Evolutionary conservation across 1,140 invertebrate species (phyloP).

Genomic region (Mesaphorura yosii): DNA sequence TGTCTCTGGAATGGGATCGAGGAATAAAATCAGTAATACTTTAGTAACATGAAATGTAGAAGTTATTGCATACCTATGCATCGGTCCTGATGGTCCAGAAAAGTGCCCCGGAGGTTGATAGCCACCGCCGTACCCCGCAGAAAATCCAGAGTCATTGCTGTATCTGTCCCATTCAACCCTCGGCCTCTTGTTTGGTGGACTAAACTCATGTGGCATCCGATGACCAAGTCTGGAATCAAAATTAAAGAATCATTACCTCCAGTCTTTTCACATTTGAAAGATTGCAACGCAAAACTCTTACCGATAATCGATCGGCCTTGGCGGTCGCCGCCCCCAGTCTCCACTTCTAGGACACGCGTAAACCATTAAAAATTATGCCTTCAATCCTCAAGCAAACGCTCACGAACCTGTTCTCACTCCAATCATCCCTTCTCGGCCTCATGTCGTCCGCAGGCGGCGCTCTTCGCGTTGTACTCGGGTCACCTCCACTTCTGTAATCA

Average conservation of each 20-base stretch:
- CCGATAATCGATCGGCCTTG: slow-evolving; percentile 27
- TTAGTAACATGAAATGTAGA: neutral
- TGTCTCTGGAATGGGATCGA: slow-evolving; percentile 29
- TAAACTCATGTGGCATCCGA: slow-evolving; percentile 29
- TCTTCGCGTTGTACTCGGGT: slow-evolving; percentile 48
- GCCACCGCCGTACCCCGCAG: slow-evolving; percentile 23
- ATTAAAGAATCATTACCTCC: too few relatives aligned
- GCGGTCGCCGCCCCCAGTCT: slow-evolving; percentile 16
- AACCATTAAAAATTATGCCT: too few relatives aligned
- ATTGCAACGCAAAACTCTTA: too few relatives aligned
- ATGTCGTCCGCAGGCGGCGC: slow-evolving; percentile 30
- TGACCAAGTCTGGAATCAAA: slow-evolving; percentile 3
- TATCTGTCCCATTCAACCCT: slow-evolving; percentile 29
- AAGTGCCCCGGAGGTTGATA: slow-evolving; percentile 16
- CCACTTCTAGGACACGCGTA: neutral
- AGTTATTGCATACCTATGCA: neutral
- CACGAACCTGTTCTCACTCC: slow-evolving; percentile 18
- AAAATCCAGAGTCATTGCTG: slow-evolving; percentile 24
- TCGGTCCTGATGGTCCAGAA: slow-evolving; percentile 8
- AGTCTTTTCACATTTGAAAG: too few relatives aligned
- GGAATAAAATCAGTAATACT: neutral
- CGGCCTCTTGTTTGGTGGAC: slow-evolving; percentile 30
- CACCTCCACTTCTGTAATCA: slow-evolving; percentile 59
- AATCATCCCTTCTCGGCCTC: slow-evolving; percentile 26
- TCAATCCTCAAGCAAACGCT: too few relatives aligned